Conservation (phyloP, 1,140 invertebrate species). For the Amyelois transitella region DNA sequence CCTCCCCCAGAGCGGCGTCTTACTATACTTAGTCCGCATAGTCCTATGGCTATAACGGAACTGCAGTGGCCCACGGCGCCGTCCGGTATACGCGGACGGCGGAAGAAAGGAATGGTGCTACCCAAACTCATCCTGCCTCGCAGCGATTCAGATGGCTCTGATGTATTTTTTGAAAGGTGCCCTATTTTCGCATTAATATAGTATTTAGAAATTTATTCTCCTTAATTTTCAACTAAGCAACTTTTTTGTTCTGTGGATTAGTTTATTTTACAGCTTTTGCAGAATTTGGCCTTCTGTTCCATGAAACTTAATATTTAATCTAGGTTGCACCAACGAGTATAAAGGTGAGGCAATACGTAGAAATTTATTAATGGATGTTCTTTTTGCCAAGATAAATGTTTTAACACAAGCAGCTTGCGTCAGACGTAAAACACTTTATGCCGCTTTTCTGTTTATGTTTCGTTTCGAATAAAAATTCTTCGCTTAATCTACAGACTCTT, state of each 20-base stretch:
- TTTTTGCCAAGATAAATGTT: conserved; percentile 23
- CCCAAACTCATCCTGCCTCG: conserved; percentile 83
- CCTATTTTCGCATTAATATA: conserved; percentile 17
- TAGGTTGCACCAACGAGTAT: no score
- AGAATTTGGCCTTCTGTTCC: no score
- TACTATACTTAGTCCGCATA: conserved; percentile 84
- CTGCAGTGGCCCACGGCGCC: conserved; percentile 76
- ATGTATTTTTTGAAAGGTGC: conserved; percentile 77
- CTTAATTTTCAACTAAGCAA: no score
- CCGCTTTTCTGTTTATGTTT: conserved; percentile 15
- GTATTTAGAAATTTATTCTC: no score
- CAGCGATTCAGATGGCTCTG: conserved; percentile 80
- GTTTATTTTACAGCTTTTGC: no score
- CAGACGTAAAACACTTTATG: conserved; percentile 22
- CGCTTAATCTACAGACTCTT: not conserved
- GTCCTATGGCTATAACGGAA: conserved; percentile 77
- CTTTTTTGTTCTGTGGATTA: no score
- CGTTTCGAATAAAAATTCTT: conserved; percentile 11
- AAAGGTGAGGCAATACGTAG: not conserved
- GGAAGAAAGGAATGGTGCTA: conserved; percentile 83
- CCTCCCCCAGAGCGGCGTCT: conserved; percentile 79
- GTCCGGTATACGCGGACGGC: conserved; percentile 77
- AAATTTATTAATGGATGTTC: not conserved
- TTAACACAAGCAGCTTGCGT: conserved; percentile 12
- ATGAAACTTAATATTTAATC: no score